Evolutionary conservation across 2,888 invertebrate genomes (phyloP), one percentile per base, ranked within the genome.

Genomic region (Lithodes maja): DNA sequence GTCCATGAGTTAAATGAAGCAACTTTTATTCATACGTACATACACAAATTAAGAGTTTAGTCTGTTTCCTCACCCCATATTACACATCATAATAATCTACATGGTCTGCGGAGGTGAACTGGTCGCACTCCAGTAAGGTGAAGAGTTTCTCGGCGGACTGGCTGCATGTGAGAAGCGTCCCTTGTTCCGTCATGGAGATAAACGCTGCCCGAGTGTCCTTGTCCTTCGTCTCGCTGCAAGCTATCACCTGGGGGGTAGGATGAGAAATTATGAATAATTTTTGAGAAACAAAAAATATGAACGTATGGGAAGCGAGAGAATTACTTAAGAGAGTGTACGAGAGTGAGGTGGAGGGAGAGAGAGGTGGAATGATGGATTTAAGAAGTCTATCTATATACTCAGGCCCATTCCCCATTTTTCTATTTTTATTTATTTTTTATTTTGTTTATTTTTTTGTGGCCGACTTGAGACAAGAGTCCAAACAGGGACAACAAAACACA

Each of bases 101-200:
- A 93, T 97, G 97, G 93, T 96, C 97, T 0, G 98, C 98, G 0
- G 97, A 96, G 91, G 95, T 95, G 93, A 96, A 98, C 92, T 95
- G 95, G 71, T 96, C 96, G 3, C 95, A 94, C 91, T 95, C 95
- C 90, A 98, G 94, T 86, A 98, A 94, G 81, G 94, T 93, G 83
- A 98, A 93, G 92, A 98, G 95, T 93, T 96, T 97, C 91, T 94
- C 94, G 1, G 97, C 96, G 0, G 98, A 97, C 92, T 96, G 95
- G 86, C 96, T 95, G 0, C 97, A 95, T 1, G 96, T 96, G 53
- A 98, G 94, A 92, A 97, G 94, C 1, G 95, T 95, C 5, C 95
- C 95, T 52, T 95, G 95, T 7, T 95, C 94, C 92, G 95, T 95
- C 93, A 96, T 95, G 2, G 95, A 95, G 55, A 94, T 94, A 93